phyloP scores from a whole-genome alignment of 2,797 vertebrate species.

The Todus mexicanus region DNA sequence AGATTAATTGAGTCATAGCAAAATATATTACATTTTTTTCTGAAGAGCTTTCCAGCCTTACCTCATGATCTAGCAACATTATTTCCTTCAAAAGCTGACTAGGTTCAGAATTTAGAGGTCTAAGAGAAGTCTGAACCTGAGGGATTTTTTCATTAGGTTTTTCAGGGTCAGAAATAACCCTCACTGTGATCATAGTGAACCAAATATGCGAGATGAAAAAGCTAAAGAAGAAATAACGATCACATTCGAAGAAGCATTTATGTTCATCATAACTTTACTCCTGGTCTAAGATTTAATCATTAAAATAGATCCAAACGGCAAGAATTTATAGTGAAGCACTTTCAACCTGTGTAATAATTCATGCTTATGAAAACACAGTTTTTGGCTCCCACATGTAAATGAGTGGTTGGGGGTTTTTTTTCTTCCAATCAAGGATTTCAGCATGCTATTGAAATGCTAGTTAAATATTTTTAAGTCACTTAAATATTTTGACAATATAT shows the following conservation, averaged over 20 bases:
- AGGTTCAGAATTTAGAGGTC: background rate
- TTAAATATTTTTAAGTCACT: background rate
- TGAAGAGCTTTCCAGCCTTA: background rate
- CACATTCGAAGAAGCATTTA: background rate
- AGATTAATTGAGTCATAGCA: background rate
- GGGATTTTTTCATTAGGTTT: background rate
- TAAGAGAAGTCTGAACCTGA: background rate
- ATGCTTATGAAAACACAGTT: background rate
- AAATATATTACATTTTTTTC: background rate
- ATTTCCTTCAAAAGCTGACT: background rate
- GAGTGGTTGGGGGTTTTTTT: too few relatives aligned
- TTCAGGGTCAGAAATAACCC: background rate
- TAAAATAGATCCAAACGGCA: background rate
- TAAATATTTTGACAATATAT: background rate
- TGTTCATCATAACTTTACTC: background rate
- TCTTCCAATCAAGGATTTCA: background rate
- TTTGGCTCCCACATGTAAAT: background rate
- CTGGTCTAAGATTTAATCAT: background rate
- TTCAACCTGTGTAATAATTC: background rate
- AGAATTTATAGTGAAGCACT: background rate
- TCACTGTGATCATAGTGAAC: background rate
- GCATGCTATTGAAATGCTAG: background rate
- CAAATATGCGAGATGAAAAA: background rate
- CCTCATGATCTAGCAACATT: background rate
- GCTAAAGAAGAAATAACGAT: background rate